Conservation (phyloP, 2,797 vertebrate species). For the Crocidura indochinensis region DNA sequence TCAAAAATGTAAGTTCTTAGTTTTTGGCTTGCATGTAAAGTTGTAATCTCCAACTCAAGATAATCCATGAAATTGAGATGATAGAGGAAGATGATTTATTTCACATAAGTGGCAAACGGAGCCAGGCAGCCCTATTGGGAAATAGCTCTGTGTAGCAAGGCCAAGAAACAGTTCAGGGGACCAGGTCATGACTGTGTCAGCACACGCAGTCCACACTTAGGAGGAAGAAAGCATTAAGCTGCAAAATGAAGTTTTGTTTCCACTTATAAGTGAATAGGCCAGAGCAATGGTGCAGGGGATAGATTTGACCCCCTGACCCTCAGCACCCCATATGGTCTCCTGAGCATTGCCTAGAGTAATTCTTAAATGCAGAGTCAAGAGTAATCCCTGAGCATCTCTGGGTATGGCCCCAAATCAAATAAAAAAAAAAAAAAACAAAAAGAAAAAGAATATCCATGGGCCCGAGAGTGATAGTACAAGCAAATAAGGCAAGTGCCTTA, state of each 20-base stretch:
- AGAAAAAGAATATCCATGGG: no score
- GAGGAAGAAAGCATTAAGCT: not conserved
- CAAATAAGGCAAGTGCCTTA: no score
- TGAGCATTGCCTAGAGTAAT: no score
- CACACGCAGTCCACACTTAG: not conserved
- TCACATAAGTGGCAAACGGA: constrained; percentile 9
- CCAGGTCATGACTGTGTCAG: not conserved
- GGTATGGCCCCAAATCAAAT: no score
- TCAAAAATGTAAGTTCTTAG: constrained; percentile 48
- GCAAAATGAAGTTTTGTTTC: constrained; percentile 28
- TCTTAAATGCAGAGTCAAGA: no score
- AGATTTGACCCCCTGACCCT: no score
- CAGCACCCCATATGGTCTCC: no score
- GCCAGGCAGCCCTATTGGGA: constrained; percentile 52
- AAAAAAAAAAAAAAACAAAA: no score
- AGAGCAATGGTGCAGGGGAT: no score
- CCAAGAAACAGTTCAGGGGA: constrained; percentile 6
- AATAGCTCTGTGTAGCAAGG: not conserved
- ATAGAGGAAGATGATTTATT: constrained; percentile 64
- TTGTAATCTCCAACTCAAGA: constrained; percentile 14
- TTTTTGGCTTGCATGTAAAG: not conserved
- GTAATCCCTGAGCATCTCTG: no score
- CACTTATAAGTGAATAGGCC: not conserved
- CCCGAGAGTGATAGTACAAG: no score
- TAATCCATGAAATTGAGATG: constrained; percentile 39